Percentiles rank a stretch among this genome's conserved stretches.
These are phyloP conservation scores for Cassiopea andromeda DNA, from an alignment of 30 jellyfish, hydroid and myxozoan species.

Conservation along the genomic window DNA sequence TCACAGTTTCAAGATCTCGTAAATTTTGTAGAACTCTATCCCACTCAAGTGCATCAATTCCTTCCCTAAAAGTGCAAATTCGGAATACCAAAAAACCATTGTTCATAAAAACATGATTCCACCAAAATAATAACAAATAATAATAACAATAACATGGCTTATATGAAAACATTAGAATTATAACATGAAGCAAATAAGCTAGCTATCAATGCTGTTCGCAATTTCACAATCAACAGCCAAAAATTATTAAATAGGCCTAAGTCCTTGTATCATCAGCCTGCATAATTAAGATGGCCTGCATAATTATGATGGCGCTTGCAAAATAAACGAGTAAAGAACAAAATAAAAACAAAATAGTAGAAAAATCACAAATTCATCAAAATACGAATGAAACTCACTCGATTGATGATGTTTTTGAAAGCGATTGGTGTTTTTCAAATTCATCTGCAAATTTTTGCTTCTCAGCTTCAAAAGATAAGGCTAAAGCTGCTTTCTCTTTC, in stretches of 20 bases:
- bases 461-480: conserved; percentile 66
- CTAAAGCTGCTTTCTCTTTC: conserved; percentile 58
- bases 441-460: conserved; percentile 51
- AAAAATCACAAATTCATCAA: background rate
- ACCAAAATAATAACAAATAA: background rate
- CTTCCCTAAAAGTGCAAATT: conserved; percentile 64
- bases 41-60: conserved; percentile 90
- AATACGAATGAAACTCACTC: conserved; percentile 20
- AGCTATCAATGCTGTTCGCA: no score
- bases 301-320: background rate
- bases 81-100: no score
- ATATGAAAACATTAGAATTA: no score
- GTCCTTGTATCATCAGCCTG: no score
- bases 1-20: conserved; percentile 78
- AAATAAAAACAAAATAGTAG: background rate
- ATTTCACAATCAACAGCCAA: no score
- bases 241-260: no score
- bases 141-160: no score
- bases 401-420: conserved; percentile 53
- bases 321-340: background rate
- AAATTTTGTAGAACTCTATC: conserved; percentile 77
- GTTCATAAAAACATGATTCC: background rate
- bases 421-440: conserved; percentile 52
- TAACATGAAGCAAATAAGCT: no score
- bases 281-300: no score